Evolutionary conservation across 1,140 invertebrate genomes (phyloP), one percentile per base, ranked within the genome.

Genomic region (Lasaia peninsularis): DNA sequence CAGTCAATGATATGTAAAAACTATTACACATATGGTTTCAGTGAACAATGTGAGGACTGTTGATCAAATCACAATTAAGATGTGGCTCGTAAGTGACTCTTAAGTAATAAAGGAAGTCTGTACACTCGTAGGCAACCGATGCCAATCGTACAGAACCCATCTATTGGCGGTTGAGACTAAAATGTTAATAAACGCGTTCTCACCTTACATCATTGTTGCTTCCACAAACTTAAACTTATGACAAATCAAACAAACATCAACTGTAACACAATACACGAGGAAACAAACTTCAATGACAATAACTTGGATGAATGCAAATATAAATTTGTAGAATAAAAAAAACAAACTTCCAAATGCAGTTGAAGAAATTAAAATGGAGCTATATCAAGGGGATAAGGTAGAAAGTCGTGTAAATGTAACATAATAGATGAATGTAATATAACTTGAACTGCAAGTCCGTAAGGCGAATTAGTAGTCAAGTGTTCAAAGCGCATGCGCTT

Each of bases 391-490:
- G 12, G 16, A 18, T 7, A 40, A 40, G 3, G 14, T 40, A 16
- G 8, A 40, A 18, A 40, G 6, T 40, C 7, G 6, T 16, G 2
- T 40, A 40, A 40, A 18, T 28, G n/a, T 28, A 28, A 28, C 24
- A 7, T 40, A 2, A 3, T 2, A 10, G 14, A 18, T 40, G 16
- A 37, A 40, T 40, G 2, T 40, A 40, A 40, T 8, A 14, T 44
- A 40, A 18, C n/a, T 37, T 28, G 21, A 37, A 10, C n/a, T 54
- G 28, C 0, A 40, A 35, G 52, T 57, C 48, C 44, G 62, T 63
- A 66, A 54, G 67, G 67, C 59, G 55, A 65, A 71, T 75, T 75
- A 73, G 66, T 69, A 73, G 71, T 73, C 67, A 64, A 69, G 71
- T 62, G 62, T 64, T 69, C 58, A 57, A 40, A 33, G 52, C 57